phyloP scores from a whole-genome alignment of 2,888 invertebrate genomes.

The Chouioia cunea region DNA sequence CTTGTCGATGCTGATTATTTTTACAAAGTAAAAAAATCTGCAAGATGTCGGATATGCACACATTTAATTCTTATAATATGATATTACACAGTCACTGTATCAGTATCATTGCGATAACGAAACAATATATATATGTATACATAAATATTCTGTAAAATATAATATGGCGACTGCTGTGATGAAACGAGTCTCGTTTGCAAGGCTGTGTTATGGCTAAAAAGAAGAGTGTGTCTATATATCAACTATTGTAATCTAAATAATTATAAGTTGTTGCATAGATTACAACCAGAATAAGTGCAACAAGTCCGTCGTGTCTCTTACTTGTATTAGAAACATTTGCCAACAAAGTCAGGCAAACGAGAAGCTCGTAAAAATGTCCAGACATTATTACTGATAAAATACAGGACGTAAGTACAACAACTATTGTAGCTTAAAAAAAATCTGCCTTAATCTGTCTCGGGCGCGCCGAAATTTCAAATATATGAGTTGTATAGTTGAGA shows the following conservation, averaged over 20 bases:
- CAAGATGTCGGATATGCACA: conserved; percentile 23
- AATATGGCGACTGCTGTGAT: conserved; percentile 60
- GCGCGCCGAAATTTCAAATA: conserved; percentile 41
- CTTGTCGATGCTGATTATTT: neutral
- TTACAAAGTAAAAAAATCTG: conserved; percentile 23
- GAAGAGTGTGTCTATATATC: neutral
- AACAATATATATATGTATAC: conserved; percentile 62
- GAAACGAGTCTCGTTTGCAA: conserved; percentile 34
- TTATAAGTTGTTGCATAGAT: conserved; percentile 18
- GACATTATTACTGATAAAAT: conserved; percentile 60
- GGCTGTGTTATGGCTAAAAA: conserved; percentile 20
- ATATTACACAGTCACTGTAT: conserved; percentile 40
- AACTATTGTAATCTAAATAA: conserved; percentile 17
- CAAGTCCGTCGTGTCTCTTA: too few relatives aligned
- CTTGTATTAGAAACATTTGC: neutral
- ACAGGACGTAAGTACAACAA: conserved; percentile 68
- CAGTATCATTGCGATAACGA: conserved; percentile 59
- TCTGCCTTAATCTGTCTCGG: conserved; percentile 64
- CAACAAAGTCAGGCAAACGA: conserved; percentile 28
- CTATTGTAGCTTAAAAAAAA: conserved; percentile 67
- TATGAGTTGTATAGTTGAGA: neutral
- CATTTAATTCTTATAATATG: conserved; percentile 18
- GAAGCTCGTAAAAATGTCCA: conserved; percentile 51
- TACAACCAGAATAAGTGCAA: too few relatives aligned
- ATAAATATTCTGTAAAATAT: conserved; percentile 65